Evolutionary conservation across 1,140 invertebrate species (phyloP).

Genomic region (Arion vulgaris): DNA sequence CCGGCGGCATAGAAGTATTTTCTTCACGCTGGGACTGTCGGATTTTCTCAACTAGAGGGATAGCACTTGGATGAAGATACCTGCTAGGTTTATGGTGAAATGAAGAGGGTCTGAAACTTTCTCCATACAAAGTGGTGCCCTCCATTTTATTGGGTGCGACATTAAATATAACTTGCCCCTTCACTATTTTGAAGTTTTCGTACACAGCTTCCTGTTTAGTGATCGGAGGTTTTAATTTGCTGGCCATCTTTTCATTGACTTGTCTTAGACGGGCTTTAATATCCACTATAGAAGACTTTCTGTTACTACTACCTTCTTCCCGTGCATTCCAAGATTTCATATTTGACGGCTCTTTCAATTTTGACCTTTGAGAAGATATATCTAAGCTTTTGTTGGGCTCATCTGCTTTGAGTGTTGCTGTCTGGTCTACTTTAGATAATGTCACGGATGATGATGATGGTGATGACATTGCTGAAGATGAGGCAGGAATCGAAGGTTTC

Average conservation of each 20-base stretch:
- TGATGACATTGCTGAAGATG: neutral
- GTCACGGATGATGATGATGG: neutral
- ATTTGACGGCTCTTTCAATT: neutral
- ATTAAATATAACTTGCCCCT: conserved; percentile 12
- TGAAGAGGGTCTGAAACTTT: neutral
- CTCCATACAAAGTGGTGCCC: neutral
- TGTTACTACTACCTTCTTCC: neutral
- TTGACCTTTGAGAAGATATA: neutral
- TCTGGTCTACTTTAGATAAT: no score
- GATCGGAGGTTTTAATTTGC: neutral
- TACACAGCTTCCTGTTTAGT: neutral
- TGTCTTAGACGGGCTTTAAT: conserved; percentile 15
- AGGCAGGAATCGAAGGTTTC: neutral
- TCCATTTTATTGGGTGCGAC: conserved; percentile 17
- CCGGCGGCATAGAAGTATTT: neutral
- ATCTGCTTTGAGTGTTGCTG: neutral
- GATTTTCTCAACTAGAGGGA: neutral
- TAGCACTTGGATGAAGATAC: neutral
- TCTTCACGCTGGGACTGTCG: neutral
- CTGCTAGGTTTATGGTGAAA: neutral
- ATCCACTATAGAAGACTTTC: neutral
- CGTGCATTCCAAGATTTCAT: neutral
- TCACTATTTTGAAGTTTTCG: conserved; percentile 12
- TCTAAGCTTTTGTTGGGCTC: neutral
- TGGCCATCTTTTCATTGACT: conserved; percentile 20